Base-by-base conservation (phyloP, 1,140 invertebrate species). In the Brachionus rotundiformis region DNA sequence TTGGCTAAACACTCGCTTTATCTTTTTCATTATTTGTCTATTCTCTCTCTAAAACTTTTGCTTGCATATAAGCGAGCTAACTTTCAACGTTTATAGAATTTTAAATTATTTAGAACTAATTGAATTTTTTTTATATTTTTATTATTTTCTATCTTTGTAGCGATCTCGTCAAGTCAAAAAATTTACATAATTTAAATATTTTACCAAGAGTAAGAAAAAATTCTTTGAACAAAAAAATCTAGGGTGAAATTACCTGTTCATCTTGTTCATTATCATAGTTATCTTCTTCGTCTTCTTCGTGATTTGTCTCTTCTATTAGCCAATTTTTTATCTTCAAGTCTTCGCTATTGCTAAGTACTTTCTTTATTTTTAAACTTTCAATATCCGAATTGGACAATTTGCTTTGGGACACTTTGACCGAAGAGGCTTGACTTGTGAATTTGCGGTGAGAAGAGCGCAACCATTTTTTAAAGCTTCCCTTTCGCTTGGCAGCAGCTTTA, bases 381-480 rank as follows among this genome's bases (percentile, higher is more conserved):
- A 59, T 1, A 4, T 79, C 76, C 16, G 76, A 33, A 59, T 54
- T 59, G 0, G 41, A 16, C 13, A 27, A 31, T 44, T 73, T 73
- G 47, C 16, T 79, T 16, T 79, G 63, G 2, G 27, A 19, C n/a
- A 54, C 10, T 59, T 33, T 79, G 10, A 29, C 7, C 4, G 75
- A 47, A 31, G 44, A 31, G 10, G 11, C 36, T 77, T 73, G 68
- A 39, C n/a, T 79, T 0, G 76, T 63, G 29, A 79, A 63, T 61
- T 79, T 79, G 41, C 76, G 76, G 13, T 79, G 76, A 27, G 76
- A 79, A 16, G 76, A 79, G 7, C 76, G 6, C 4, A 79, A 47
- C 76, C 76, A 79, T 79, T 79, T 79, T 79, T 79, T 79, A 11
- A 79, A 79, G 19, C 76, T 79, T 19, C 47, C 59, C 54, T 63